A percentile compares a stretch with the other conserved stretches of the same genome.
These are phyloP conservation scores for Pachycephus smyrnensis DNA, from an alignment of 2,888 invertebrate species.

Conservation along the genomic window DNA sequence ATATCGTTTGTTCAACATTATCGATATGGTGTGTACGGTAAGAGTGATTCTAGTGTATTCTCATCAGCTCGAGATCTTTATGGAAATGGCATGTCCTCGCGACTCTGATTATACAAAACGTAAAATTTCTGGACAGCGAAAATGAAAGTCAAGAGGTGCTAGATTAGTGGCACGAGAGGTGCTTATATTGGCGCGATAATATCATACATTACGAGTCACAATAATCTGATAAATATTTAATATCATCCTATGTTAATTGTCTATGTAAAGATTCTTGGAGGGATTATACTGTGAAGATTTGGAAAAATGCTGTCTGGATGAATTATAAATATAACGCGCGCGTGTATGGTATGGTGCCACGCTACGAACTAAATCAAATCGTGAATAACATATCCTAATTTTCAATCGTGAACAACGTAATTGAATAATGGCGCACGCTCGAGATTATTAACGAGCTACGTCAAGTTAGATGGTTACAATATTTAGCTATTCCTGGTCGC, in stretches of 20 bases:
- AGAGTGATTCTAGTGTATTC: neutral
- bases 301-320: neutral
- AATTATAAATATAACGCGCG: neutral
- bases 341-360: neutral
- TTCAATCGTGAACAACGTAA: constrained; percentile 21
- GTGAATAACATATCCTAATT: constrained; percentile 35
- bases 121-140: neutral
- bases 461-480: constrained; percentile 15
- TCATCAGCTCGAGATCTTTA: neutral
- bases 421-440: neutral
- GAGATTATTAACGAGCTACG: neutral
- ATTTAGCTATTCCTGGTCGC: constrained; percentile 37
- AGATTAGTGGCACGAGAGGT: neutral
- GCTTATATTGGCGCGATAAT: neutral
- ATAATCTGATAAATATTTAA: neutral
- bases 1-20: constrained; percentile 13
- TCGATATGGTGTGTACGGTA: neutral
- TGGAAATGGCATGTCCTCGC: neutral
- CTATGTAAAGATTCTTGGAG: neutral
- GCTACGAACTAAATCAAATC: constrained; percentile 4
- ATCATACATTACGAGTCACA: neutral
- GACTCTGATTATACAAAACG: neutral
- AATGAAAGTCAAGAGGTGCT: neutral
- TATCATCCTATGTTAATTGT: neutral
- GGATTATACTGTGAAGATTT: neutral